Evolutionary conservation across 2,888 invertebrate species (phyloP).

Genomic region (Drosophila villosipedis): DNA sequence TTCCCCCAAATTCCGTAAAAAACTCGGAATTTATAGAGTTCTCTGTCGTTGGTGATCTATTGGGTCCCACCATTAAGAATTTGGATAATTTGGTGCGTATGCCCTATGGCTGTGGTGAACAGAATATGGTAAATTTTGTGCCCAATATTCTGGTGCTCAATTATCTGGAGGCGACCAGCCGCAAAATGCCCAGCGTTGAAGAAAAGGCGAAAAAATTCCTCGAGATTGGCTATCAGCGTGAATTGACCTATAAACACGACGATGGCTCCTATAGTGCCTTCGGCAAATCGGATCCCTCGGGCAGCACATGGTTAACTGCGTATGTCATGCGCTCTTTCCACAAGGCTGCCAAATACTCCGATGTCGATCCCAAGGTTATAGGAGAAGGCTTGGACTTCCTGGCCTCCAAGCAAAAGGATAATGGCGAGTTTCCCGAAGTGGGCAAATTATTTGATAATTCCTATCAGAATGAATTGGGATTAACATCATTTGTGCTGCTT

Average conservation of each 20-base stretch:
- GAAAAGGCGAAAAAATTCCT: slow-evolving; percentile 86
- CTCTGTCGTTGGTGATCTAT: slow-evolving; percentile 90
- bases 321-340: slow-evolving; percentile 92
- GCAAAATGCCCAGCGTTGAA: slow-evolving; percentile 88
- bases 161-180: slow-evolving; percentile 89
- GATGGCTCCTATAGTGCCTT: slow-evolving; percentile 94
- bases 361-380: slow-evolving; percentile 89
- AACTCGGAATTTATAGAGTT: slow-evolving; percentile 91
- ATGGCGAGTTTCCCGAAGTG: slow-evolving; percentile 93
- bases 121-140: slow-evolving; percentile 87
- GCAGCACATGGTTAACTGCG: slow-evolving; percentile 93
- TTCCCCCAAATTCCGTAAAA: slow-evolving; percentile 90
- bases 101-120: slow-evolving; percentile 93
- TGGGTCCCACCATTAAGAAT: slow-evolving; percentile 92
- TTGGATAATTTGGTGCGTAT: slow-evolving; percentile 90
- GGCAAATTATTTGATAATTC: slow-evolving; percentile 89
- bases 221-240: slow-evolving; percentile 91
- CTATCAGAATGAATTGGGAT: slow-evolving; percentile 89
- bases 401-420: slow-evolving; percentile 88
- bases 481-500: slow-evolving; percentile 92
- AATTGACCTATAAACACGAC: slow-evolving; percentile 90
- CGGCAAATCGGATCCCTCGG: slow-evolving; percentile 88
- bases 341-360: slow-evolving; percentile 90
- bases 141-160: slow-evolving; percentile 90
- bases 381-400: slow-evolving; percentile 90